Evolutionary conservation across 2,797 vertebrate species (phyloP).

Genomic region (Picus viridis): DNA sequence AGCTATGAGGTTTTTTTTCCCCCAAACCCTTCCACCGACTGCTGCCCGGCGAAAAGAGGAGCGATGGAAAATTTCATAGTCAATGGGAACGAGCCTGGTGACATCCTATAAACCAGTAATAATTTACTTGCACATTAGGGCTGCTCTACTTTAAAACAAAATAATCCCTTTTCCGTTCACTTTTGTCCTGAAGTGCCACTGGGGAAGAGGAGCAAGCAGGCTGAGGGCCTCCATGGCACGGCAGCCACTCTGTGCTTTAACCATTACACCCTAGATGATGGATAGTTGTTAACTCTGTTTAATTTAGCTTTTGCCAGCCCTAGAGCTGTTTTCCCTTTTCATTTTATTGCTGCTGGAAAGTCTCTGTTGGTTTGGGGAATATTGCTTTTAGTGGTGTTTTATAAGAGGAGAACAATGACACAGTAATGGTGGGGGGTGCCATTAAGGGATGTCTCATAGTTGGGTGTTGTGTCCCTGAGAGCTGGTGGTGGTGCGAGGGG

Average conservation of each 20-base stretch:
- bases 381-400: conserved; percentile 28
- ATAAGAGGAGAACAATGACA: conserved; percentile 27
- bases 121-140: conserved; percentile 13
- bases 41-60: neutral
- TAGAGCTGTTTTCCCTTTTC: conserved; percentile 55
- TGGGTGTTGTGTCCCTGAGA: neutral
- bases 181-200: conserved; percentile 21
- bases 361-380: conserved; percentile 45
- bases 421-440: neutral
- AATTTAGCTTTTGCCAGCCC: conserved; percentile 43
- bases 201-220: neutral
- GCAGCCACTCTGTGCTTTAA: conserved; percentile 15
- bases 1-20: neutral
- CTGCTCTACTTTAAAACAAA: neutral
- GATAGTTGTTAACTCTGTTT: conserved; percentile 34
- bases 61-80: conserved; percentile 21
- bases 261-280: conserved; percentile 13
- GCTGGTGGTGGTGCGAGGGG: fast-evolving
- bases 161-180: neutral
- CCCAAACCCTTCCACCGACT: neutral
- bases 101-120: conserved; percentile 16
- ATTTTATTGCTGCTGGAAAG: conserved; percentile 52
- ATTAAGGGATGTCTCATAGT: neutral
- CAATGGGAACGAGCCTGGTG: neutral
- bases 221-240: neutral